phyloP scores from a whole-genome alignment of 2,888 invertebrate species.

The Thereva unica region DNA sequence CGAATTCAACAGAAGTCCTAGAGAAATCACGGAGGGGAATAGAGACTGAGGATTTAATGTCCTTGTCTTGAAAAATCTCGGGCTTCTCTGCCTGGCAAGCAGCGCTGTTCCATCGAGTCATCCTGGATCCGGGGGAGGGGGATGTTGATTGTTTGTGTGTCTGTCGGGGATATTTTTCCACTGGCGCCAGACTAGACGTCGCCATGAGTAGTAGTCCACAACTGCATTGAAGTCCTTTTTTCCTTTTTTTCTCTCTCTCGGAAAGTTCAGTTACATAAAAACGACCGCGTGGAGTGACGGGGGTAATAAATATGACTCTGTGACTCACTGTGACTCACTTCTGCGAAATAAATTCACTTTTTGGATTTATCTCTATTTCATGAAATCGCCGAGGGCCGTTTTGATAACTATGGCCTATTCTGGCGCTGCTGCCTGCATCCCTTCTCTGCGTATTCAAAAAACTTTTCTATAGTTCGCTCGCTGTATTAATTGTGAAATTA shows the following conservation, averaged over 20 bases:
- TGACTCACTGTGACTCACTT: too few relatives aligned
- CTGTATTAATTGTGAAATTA: too few relatives aligned
- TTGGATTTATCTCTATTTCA: too few relatives aligned
- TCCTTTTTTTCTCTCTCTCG: background rate
- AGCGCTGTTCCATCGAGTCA: conserved; percentile 23
- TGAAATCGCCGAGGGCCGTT: too few relatives aligned
- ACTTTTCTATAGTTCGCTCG: too few relatives aligned
- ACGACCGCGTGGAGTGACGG: background rate
- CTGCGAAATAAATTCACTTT: too few relatives aligned
- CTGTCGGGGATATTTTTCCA: conserved; percentile 4
- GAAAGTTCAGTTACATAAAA: conserved; percentile 26
- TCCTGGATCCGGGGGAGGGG: background rate
- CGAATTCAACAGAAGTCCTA: too few relatives aligned
- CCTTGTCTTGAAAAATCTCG: conserved; percentile 31
- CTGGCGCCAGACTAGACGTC: conserved; percentile 41
- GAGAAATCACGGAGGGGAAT: conserved; percentile 13
- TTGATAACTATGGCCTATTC: too few relatives aligned
- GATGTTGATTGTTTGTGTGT: conserved; percentile 26
- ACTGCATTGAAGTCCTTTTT: conserved; percentile 13
- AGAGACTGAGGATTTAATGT: conserved; percentile 29
- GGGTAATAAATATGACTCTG: too few relatives aligned
- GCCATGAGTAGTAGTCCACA: conserved; percentile 19
- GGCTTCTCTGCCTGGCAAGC: background rate
- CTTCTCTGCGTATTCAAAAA: too few relatives aligned
- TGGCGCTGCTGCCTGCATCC: too few relatives aligned